phyloP scores from a whole-genome alignment of 2,113 vertebrate species.

The Pseudopipra pipra region DNA sequence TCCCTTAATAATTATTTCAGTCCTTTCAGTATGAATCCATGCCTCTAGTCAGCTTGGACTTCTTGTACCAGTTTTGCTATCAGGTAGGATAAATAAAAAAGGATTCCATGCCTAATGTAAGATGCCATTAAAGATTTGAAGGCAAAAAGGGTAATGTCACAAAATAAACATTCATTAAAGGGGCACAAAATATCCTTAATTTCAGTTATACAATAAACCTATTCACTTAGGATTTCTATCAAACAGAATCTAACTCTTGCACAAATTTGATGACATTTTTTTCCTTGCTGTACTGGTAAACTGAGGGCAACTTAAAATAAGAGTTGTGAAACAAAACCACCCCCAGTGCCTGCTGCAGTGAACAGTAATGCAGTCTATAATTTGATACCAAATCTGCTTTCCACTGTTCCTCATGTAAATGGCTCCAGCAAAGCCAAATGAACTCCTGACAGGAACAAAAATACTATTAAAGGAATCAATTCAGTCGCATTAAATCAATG shows the following conservation, averaged over 20 bases:
- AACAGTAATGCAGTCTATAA: background rate
- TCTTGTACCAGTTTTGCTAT: background rate
- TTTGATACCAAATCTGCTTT: background rate
- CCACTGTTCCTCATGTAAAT: background rate
- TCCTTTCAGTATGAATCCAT: background rate
- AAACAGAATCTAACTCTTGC: background rate
- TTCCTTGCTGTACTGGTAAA: background rate
- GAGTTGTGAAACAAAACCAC: background rate
- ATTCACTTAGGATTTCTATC: background rate
- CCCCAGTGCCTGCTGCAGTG: background rate
- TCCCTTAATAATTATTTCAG: background rate
- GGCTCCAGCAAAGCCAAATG: constrained; percentile 5
- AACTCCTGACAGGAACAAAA: constrained; percentile 4
- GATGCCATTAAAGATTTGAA: background rate
- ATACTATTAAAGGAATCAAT: constrained; percentile 4
- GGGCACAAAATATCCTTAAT: background rate
- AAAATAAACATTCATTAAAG: background rate
- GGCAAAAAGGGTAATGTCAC: background rate
- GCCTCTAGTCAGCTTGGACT: background rate
- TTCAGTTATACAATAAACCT: background rate
- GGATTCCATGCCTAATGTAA: background rate
- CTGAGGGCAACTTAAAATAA: background rate
- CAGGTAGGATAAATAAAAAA: background rate
- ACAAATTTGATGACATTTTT: background rate
- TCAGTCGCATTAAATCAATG: background rate